phyloP scores from a whole-genome alignment of 2,888 invertebrate genomes.

The Temnothorax rugatulus region DNA sequence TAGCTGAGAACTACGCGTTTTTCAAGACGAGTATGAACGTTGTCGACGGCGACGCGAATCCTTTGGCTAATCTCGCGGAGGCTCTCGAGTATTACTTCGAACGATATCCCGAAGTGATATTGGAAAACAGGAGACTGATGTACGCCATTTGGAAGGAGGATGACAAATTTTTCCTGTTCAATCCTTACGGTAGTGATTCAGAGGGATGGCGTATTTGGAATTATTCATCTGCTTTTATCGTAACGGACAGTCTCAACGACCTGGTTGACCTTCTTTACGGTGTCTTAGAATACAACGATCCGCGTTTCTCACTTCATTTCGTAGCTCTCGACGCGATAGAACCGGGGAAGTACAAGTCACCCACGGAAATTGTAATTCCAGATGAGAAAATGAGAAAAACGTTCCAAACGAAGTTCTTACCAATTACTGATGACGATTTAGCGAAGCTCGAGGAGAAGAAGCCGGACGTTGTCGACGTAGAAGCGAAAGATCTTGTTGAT shows the following conservation, averaged over 20 bases:
- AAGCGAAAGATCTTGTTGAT: constrained; percentile 8
- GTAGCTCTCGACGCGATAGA: constrained; percentile 76
- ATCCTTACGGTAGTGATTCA: constrained; percentile 82
- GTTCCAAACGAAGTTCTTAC: constrained; percentile 79
- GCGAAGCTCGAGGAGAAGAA: constrained; percentile 36
- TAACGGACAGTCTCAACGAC: constrained; percentile 78
- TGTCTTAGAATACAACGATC: constrained; percentile 80
- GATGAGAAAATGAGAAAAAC: constrained; percentile 64
- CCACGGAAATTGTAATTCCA: constrained; percentile 62
- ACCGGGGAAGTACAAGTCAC: constrained; percentile 71
- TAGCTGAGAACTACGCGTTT: constrained; percentile 74
- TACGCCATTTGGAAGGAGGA: constrained; percentile 80
- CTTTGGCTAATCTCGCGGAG: constrained; percentile 82
- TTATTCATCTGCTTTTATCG: constrained; percentile 77
- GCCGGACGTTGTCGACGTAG: constrained; percentile 33
- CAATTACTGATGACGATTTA: constrained; percentile 81
- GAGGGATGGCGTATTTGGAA: constrained; percentile 80
- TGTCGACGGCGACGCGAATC: constrained; percentile 78
- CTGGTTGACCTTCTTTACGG: constrained; percentile 78
- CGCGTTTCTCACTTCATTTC: constrained; percentile 78
- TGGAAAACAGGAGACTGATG: constrained; percentile 81
- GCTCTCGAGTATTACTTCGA: constrained; percentile 81
- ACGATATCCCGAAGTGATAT: constrained; percentile 75
- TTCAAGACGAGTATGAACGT: constrained; percentile 74
- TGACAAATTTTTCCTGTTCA: constrained; percentile 78